Percentiles rank a stretch among this genome's conserved stretches.
Evolutionary conservation across 2,113 vertebrate genomes (phyloP).

Genomic region (Pollimyrus isidori): DNA sequence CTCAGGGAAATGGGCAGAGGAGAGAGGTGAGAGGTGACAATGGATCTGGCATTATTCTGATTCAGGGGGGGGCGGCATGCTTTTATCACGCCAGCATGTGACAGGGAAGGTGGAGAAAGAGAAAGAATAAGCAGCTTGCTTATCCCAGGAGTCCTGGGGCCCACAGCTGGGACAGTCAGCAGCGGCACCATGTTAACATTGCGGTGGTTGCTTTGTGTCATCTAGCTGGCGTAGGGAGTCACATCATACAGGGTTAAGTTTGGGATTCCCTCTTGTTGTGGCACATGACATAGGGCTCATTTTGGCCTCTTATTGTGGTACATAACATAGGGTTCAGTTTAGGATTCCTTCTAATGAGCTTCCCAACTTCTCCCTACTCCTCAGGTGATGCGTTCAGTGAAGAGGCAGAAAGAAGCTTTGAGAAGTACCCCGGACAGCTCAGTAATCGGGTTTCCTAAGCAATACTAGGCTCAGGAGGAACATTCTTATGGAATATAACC

Average conservation of each 20-base stretch:
- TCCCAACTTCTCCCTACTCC: not conserved
- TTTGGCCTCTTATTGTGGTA: not conserved
- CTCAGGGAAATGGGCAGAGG: not conserved
- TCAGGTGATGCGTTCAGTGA: constrained; percentile 90
- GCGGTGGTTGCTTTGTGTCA: not conserved
- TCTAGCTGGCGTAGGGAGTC: not conserved
- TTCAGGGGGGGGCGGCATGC: not conserved
- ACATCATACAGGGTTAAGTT: not conserved
- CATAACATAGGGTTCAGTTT: not conserved
- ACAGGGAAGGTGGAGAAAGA: not conserved
- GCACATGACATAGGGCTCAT: no score
- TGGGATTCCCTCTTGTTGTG: not conserved
- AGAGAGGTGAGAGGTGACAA: not conserved
- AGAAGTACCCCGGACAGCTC: constrained; percentile 89
- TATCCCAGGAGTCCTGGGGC: not conserved
- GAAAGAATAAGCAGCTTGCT: not conserved
- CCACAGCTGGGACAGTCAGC: not conserved
- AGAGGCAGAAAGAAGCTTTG: constrained; percentile 82
- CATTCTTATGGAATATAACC: not conserved
- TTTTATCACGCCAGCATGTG: not conserved
- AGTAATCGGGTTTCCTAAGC: constrained; percentile 87
- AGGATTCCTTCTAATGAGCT: not conserved
- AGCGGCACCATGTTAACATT: not conserved
- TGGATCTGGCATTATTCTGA: not conserved
- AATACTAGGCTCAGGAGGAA: not conserved